Evolutionary conservation across 1,140 invertebrate species (phyloP).

Genomic region (Tribolium madens): DNA sequence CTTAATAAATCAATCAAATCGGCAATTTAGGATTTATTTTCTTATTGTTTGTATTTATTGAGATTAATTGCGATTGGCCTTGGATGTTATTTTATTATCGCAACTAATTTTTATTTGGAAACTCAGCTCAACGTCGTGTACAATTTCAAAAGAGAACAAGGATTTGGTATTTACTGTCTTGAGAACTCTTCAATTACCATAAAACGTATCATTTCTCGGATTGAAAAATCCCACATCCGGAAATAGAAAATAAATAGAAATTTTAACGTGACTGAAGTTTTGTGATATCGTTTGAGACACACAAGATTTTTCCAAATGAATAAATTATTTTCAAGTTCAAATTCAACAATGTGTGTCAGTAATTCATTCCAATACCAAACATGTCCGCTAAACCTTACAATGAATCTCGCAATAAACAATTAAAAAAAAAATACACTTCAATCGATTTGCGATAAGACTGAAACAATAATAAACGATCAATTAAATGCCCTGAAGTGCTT

Average conservation of each 20-base stretch:
- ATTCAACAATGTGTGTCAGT: not conserved
- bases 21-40: not conserved
- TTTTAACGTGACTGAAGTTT: not conserved
- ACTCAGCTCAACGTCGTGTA: no score
- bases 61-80: not conserved
- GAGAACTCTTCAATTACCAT: not conserved
- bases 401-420: no score
- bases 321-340: not conserved
- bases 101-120: not conserved
- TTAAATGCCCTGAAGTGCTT: not conserved
- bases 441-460: not conserved
- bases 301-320: not conserved
- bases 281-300: no score
- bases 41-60: not conserved
- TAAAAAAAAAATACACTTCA: not conserved
- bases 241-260: not conserved
- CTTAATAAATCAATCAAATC: slow-evolving; percentile 21
- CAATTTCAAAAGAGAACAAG: not conserved
- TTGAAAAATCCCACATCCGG: not conserved
- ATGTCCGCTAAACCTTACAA: not conserved
- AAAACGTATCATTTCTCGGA: not conserved
- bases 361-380: not conserved
- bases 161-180: not conserved
- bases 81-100: not conserved
- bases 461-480: not conserved